phyloP scores from a whole-genome alignment of 2,888 invertebrate species.

The Lepeophtheirus nordmannii region DNA sequence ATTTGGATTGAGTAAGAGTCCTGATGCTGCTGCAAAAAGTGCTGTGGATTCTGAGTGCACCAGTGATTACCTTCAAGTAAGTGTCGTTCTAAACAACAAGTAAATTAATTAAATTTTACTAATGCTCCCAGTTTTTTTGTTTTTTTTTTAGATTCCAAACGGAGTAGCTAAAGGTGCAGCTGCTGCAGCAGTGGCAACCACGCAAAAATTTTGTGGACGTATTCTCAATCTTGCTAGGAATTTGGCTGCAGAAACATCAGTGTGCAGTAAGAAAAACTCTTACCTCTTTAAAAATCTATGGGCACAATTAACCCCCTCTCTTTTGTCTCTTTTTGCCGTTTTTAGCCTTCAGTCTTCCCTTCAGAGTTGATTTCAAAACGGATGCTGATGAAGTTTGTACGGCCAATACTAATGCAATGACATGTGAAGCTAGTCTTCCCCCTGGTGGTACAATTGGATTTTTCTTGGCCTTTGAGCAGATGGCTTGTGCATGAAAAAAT shows the following conservation, averaged over 20 bases:
- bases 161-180: background rate
- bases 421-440: background rate
- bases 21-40: background rate
- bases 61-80: background rate
- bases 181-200: background rate
- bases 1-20: background rate
- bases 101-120: too few species aligned
- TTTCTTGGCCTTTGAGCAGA: background rate
- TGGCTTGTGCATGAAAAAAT: background rate
- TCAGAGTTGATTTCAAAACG: background rate
- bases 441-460: background rate
- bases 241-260: background rate
- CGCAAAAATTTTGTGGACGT: background rate
- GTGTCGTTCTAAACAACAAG: background rate
- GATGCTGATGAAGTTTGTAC: background rate
- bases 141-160: background rate
- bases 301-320: too few species aligned
- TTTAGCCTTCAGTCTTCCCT: background rate
- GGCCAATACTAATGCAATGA: background rate
- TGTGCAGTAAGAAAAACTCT: background rate
- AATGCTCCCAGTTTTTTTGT: background rate
- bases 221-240: background rate
- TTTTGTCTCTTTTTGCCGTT: background rate
- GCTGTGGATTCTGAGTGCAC: background rate
- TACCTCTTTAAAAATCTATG: too few species aligned